Evolutionary conservation across 2,888 invertebrate species (phyloP), one percentile per base, ranked within the genome.

Genomic region (Horisme vitalbata): DNA sequence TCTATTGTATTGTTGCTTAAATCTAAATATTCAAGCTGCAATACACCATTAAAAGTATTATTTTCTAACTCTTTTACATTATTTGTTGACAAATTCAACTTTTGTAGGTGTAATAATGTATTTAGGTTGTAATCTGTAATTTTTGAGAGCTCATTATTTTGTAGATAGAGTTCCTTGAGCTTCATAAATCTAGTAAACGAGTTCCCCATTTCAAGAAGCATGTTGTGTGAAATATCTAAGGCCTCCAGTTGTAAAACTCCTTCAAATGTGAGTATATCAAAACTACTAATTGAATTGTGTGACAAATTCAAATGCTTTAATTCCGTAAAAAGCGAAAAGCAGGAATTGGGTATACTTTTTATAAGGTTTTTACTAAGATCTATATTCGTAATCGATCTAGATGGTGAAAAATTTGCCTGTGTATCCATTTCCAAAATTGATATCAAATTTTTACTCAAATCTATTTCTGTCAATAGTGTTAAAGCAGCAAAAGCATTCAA

Each of bases 231-330:
- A 38, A 45, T 30, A 26, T 51, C 50, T 15, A 51, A 18, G 1
- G 15, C 43, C 11, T 1, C 34, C 8, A 51, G 32, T 12, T 35
- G 13, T 15, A 35, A 30, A 2, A 51, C 33, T 4, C 50, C 50
- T 38, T 51, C 50, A 33, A 51, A 51, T 15, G 50, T 51, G n/a
- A 51, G 41, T 10, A 51, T 45, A 35, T 45, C 41, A 15, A 51
- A 43, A n/a, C 13, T 38, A 8, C 9, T 7, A 12, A 51, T 45
- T 9, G 13, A 9, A 35, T 51, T 51, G n/a, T 45, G 37, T 2
- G 50, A 51, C 34, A 51, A 43, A 41, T 51, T 41, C 8, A 51
- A 38, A 11, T 45, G 15, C 31, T 43, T 11, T 12, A 51, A 21
- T 10, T 41, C 36, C 8, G 33, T 11, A 38, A 43, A 51, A 4